Percentiles rank a stretch among this genome's conserved stretches.
Evolutionary conservation across 2,113 vertebrate species (phyloP).

Genomic region (Cygnus atratus): DNA sequence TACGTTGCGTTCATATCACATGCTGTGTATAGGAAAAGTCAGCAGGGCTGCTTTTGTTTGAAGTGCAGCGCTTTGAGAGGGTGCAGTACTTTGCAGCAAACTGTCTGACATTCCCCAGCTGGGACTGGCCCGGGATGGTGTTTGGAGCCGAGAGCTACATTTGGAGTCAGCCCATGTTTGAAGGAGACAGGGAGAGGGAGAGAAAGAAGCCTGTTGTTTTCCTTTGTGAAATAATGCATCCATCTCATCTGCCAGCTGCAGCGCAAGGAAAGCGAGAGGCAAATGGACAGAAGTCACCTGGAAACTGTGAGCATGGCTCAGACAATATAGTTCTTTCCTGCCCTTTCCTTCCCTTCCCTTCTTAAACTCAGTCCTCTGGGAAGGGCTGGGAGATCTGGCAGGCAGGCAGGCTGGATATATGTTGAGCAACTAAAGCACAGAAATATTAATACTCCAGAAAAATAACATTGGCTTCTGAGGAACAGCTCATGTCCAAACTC

Average conservation of each 20-base stretch:
- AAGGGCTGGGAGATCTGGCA: background rate
- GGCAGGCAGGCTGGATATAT: background rate
- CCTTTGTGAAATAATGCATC: background rate
- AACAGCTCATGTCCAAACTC: background rate
- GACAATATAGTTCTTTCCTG: background rate
- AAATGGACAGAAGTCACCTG: constrained; percentile 25
- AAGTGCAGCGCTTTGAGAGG: constrained; percentile 4
- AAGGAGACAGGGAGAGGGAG: background rate
- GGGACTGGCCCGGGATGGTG: background rate
- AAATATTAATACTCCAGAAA: constrained; percentile 5
- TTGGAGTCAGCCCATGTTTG: constrained; percentile 45
- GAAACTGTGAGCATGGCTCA: background rate
- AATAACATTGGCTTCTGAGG: constrained; percentile 14
- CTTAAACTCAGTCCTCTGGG: background rate
- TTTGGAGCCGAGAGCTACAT: background rate
- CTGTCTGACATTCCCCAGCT: constrained; percentile 43
- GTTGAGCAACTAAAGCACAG: constrained; percentile 5
- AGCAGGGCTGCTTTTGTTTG: constrained; percentile 32
- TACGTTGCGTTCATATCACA: background rate
- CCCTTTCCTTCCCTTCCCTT: constrained; percentile 9
- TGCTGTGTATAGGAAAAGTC: constrained; percentile 27
- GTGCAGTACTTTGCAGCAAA: background rate
- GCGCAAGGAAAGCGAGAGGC: background rate
- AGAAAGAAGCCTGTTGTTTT: constrained; percentile 6
- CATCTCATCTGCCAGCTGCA: constrained; percentile 28